Evolutionary conservation across 2,113 vertebrate species (phyloP), one percentile per base, ranked within the genome.

Genomic region (Oenanthe melanoleuca): DNA sequence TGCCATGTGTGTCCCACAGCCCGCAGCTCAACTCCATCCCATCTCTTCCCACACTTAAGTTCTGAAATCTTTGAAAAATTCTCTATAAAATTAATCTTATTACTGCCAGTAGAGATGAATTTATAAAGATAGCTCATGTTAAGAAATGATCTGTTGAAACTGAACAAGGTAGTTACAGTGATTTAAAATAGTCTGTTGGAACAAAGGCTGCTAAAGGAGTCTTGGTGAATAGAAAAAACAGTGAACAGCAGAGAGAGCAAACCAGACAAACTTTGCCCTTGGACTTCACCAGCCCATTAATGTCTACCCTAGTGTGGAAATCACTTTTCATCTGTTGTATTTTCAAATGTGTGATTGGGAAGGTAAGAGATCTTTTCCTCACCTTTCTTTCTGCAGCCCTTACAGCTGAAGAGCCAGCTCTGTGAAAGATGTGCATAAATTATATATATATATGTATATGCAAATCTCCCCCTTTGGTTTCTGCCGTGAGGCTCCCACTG

Each of bases 361-460:
- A 86, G 4, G 29, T 28, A 64, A 91, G 38, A 80, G 15, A 26
- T 31, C 57, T 73, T 53, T 55, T 47, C 5, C 16, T 15, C 5
- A 40, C 25, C 14, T 59, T 93, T 82, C 25, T 56, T 83, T 85
- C 26, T 80, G 16, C 24, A 73, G 20, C 28, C 5, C 3, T 40
- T 70, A 13, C 0, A 0, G 28, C 25, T 80, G 33, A 80, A 63
- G 47, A 61, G 34, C 6, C 6, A 65, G 6, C 26, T 50, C 8
- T 28, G 5, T 34, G 23, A 69, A 84, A 18, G 8, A 7, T 38
- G 5, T 13, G 2, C 15, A 16, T 57, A 56, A 56, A n/a, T 31
- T 22, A 11, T 3, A 21, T 21, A 56, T 4, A 17, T 37, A 37
- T 37, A 37, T 37, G 17, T 6, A 12, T 23, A 20, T 5, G 7